Percentiles rank a stretch among this genome's conserved stretches.
These are phyloP conservation scores for Mastomys coucha DNA, from an alignment of 2,113 vertebrate species.

Conservation along the genomic window DNA sequence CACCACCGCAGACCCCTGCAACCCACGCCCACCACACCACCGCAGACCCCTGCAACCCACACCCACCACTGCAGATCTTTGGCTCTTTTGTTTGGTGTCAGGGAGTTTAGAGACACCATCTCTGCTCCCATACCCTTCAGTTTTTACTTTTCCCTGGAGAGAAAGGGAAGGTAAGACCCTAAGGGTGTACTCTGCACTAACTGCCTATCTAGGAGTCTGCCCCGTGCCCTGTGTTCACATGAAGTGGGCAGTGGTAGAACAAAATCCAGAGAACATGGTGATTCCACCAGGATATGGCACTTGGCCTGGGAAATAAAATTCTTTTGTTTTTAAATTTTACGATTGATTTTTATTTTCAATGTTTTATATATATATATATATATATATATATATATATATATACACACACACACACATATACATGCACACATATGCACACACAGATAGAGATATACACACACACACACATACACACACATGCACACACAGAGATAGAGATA, in stretches of 20 bases:
- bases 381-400: too few species aligned
- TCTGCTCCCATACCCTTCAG: conserved; percentile 69
- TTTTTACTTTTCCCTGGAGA: conserved; percentile 47
- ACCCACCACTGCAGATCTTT: conserved; percentile 48
- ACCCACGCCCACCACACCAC: too few species aligned
- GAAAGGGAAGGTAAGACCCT: background rate
- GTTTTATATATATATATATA: background rate
- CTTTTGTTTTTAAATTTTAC: background rate
- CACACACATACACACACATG: rapidly evolving
- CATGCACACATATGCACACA: too few species aligned
- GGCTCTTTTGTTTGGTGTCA: background rate
- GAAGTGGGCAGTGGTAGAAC: conserved; percentile 68
- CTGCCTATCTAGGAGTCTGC: conserved; percentile 69
- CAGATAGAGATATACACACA: background rate
- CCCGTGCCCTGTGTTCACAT: background rate
- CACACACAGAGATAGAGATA: rapidly evolving
- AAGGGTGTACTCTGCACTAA: conserved; percentile 43
- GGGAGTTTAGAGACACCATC: conserved; percentile 55
- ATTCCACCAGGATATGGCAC: conserved; percentile 45
- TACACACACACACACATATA: too few species aligned
- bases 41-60: too few species aligned
- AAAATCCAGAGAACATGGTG: conserved; percentile 69
- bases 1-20: too few species aligned
- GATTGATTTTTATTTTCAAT: background rate
- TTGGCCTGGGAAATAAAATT: conserved; percentile 35